These are phyloP conservation scores for Pangasius mekongensis DNA, from an alignment of 2,797 vertebrate genomes.

Conservation along the genomic window DNA sequence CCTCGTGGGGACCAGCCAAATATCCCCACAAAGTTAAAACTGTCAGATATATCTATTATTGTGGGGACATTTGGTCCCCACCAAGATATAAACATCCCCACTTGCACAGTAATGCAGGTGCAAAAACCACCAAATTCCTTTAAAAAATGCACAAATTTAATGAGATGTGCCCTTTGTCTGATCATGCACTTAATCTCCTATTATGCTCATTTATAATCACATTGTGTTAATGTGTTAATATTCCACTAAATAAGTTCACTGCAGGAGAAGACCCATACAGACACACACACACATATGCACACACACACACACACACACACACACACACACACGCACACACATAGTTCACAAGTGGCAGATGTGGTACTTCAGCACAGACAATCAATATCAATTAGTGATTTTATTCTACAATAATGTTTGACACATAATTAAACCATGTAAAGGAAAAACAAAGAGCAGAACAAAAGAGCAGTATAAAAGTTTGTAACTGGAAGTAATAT, in stretches of 20 bases:
- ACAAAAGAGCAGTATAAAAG: too few species aligned
- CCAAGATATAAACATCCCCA: background rate
- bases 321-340: too few species aligned
- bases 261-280: background rate
- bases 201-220: background rate
- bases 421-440: too few species aligned
- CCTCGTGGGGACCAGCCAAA: background rate
- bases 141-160: background rate
- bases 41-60: background rate
- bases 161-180: background rate
- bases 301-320: too few species aligned
- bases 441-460: too few species aligned
- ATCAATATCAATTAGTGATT: background rate
- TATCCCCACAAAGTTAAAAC: background rate
- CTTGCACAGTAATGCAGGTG: background rate
- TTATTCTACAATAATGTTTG: background rate
- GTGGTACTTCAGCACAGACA: too few species aligned
- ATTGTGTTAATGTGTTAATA: background rate
- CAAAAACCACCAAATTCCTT: too few species aligned
- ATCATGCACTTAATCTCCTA: background rate
- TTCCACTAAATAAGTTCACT: background rate
- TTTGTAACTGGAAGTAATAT: too few species aligned
- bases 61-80: background rate
- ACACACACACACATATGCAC: too few species aligned
- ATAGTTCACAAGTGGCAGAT: too few species aligned